Conservation (phyloP, 2,888 invertebrate genomes). For the Ichneumoninae sp. region DNA sequence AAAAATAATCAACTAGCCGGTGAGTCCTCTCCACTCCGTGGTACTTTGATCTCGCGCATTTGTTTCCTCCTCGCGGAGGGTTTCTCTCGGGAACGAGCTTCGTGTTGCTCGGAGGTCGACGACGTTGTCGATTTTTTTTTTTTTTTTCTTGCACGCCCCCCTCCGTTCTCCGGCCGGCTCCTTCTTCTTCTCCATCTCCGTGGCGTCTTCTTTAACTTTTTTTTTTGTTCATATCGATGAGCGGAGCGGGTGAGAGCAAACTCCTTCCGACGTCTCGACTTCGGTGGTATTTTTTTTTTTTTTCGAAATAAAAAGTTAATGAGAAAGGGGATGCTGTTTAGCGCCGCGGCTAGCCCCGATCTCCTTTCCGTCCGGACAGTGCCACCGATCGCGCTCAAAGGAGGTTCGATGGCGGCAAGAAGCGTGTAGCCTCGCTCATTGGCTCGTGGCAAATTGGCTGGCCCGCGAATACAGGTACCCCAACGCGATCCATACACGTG, state of each 20-base stretch:
- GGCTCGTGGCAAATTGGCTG: constrained; percentile 66
- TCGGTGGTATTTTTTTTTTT: constrained; percentile 73
- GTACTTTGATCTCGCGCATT: constrained; percentile 83
- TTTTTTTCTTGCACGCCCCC: constrained; percentile 5
- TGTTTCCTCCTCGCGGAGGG: constrained; percentile 78
- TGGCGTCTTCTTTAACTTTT: constrained; percentile 32
- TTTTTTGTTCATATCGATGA: constrained; percentile 58
- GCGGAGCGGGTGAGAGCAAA: constrained; percentile 64
- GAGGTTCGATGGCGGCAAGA: constrained; percentile 71
- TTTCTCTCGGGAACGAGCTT: constrained; percentile 36
- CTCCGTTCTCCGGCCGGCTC: constrained; percentile 21
- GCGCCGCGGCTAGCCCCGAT: constrained; percentile 64
- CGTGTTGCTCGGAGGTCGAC: constrained; percentile 26
- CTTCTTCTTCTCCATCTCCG: constrained; percentile 49
- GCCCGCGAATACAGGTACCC: constrained; percentile 30
- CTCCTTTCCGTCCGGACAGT: constrained; percentile 35
- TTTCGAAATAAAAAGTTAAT: constrained; percentile 84
- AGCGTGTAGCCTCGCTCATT: constrained; percentile 65
- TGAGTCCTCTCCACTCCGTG: constrained; percentile 74
- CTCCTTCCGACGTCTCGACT: constrained; percentile 78
- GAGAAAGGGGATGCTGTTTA: constrained; percentile 82
- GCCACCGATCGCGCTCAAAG: constrained; percentile 68
- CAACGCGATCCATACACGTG: not conserved
- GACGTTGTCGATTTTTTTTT: constrained; percentile 55
- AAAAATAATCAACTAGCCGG: constrained; percentile 84